Evolutionary conservation across 2,797 vertebrate species (phyloP).

Genomic region (Naso thynnoides): DNA sequence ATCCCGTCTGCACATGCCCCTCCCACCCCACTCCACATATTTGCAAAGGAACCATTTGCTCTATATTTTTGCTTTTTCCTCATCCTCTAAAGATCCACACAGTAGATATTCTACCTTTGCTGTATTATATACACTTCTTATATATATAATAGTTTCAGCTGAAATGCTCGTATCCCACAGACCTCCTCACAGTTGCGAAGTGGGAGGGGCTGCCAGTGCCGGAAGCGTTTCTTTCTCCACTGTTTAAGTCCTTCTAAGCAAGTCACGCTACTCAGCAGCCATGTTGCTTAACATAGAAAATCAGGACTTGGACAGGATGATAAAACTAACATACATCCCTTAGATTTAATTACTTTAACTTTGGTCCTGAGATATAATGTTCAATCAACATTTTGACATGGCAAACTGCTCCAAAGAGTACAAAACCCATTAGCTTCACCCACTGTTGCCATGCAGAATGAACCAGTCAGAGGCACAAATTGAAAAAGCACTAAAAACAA

Average conservation of each 20-base stretch:
- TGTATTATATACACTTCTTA: conserved; percentile 75
- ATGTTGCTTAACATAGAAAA: neutral
- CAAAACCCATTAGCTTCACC: conserved; percentile 25
- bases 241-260: too few relatives aligned
- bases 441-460: neutral
- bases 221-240: conserved; percentile 17
- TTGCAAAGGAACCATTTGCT: conserved; percentile 62
- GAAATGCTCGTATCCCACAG: conserved; percentile 62
- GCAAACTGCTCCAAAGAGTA: neutral
- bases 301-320: neutral
- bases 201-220: conserved; percentile 15
- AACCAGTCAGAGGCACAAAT: neutral
- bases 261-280: too few relatives aligned
- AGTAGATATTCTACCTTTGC: conserved; percentile 79
- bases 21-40: conserved; percentile 37
- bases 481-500: too few relatives aligned
- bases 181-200: conserved; percentile 52
- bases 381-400: neutral
- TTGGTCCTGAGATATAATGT: neutral
- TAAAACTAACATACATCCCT: too few relatives aligned
- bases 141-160: conserved; percentile 75
- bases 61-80: conserved; percentile 43
- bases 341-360: neutral
- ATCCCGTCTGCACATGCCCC: conserved; percentile 67
- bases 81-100: conserved; percentile 75